Evolutionary conservation across 2,888 invertebrate genomes (phyloP).

Genomic region (Trypoxylon attenuatum): DNA sequence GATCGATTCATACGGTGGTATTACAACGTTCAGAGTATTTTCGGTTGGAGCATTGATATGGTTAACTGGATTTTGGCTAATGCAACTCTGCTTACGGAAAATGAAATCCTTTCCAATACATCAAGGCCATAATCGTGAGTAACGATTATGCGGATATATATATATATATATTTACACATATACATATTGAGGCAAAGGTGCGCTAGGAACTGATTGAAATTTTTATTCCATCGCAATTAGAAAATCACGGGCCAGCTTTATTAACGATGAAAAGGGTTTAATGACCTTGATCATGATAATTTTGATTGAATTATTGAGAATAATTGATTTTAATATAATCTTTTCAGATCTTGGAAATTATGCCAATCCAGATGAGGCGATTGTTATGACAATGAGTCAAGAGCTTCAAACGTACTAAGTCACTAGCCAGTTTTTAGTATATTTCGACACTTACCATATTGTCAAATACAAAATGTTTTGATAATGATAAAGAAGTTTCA

Average conservation of each 20-base stretch:
- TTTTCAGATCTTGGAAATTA: conserved; percentile 76
- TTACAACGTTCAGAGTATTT: conserved; percentile 82
- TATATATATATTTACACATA: too few species aligned
- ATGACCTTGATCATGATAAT: not conserved
- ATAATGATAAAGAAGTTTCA: too few species aligned
- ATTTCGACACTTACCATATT: conserved; percentile 15
- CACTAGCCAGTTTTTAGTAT: conserved; percentile 11
- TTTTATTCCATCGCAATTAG: too few species aligned
- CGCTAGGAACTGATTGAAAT: too few species aligned
- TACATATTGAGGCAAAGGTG: too few species aligned
- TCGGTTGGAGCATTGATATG: conserved; percentile 81
- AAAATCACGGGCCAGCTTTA: too few species aligned
- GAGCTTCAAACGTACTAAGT: conserved; percentile 70
- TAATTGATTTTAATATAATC: conserved; percentile 18
- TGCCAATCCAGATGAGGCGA: conserved; percentile 81
- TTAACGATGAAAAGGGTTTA: not conserved
- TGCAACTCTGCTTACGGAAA: conserved; percentile 65
- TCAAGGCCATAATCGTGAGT: conserved; percentile 72
- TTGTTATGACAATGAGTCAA: conserved; percentile 77
- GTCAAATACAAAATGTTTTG: too few species aligned
- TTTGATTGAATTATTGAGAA: not conserved
- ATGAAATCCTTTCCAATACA: conserved; percentile 65
- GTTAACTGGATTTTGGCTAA: conserved; percentile 67
- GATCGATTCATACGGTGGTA: conserved; percentile 81
- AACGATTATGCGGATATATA: conserved; percentile 48